A percentile compares a stretch with the other conserved stretches of the same genome.
phyloP scores from a whole-genome alignment of 2,888 invertebrate genomes.

The Cheilosia pagana region DNA sequence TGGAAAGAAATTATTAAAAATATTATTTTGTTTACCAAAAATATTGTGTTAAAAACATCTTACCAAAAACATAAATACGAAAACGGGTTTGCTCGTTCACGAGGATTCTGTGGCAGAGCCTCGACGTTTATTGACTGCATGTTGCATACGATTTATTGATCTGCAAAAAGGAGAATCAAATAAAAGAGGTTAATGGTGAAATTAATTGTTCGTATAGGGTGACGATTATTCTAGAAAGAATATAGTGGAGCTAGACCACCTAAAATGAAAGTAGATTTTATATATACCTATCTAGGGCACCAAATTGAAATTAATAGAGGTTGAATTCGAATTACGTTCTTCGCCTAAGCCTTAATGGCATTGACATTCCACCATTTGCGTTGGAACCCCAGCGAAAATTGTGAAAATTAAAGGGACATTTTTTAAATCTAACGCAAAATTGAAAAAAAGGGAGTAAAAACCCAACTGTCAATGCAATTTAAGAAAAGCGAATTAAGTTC shows the following conservation, averaged over 20 bases:
- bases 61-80: constrained; percentile 87
- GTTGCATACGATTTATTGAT: constrained; percentile 25
- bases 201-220: neutral
- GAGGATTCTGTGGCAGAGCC: constrained; percentile 85
- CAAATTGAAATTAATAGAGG: too few species aligned
- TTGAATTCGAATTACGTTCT: neutral
- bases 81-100: constrained; percentile 85
- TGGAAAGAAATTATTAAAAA: constrained; percentile 80
- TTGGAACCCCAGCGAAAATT: too few species aligned
- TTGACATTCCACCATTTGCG: too few species aligned
- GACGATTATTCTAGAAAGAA: neutral
- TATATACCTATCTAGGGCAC: too few species aligned
- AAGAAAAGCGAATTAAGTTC: too few species aligned
- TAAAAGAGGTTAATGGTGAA: neutral
- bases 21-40: neutral
- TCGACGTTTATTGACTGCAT: constrained; percentile 83
- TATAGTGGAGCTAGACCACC: too few species aligned
- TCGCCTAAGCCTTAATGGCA: too few species aligned
- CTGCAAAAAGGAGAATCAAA: constrained; percentile 33
- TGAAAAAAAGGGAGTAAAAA: too few species aligned
- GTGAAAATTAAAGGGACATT: too few species aligned
- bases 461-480: too few species aligned
- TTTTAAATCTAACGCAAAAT: too few species aligned
- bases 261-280: too few species aligned
- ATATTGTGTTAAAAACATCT: constrained; percentile 40